Base-by-base conservation (phyloP, 1,140 invertebrate genomes). In the Bombus impatiens region DNA sequence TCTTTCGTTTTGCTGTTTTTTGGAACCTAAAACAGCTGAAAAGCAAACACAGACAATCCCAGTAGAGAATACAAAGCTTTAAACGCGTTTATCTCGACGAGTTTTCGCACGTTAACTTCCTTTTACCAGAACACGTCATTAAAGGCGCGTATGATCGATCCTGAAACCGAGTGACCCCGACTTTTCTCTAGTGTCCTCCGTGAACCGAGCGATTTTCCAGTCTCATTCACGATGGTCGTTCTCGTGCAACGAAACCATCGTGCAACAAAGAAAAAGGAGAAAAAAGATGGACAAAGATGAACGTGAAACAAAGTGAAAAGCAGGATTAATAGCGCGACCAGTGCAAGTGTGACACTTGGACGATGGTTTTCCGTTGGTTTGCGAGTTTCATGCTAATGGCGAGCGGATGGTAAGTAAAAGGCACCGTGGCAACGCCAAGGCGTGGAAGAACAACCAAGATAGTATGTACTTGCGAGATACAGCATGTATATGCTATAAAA, bases 401-500 rank as follows among this genome's bases (percentile, higher is more conserved):
- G 68, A 71, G 35, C 15, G 76, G 47, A 59, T 53, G 32, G 62
- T 68, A 82, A 77, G 81, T 87, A 89, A 89, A 89, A 89, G 87
- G 87, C 77, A 53, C 6, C 71, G 57, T 32, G 80, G 76, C 76
- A 65, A 74, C 42, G 28, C 57, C 40, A 59, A 74, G 67, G 40
- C 25, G 40, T 44, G 18, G 37, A 57, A 25, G 25, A 62, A 25
- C 59, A 86, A 81, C 86, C 28, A 28, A 62, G 59, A 53, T 68
- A 68, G 53, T 22, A 22, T 53, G 47, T 86, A 79, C 78, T 88
- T 59, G 62, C 44, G 74, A 85, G 89, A 87, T 71, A 88, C 32
- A 78, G 59, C 70, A 68, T 67, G 22, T 68, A 87, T 78, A 87
- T 70, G 67, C 82, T 90, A 86, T 87, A 90, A 90, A 89, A 89